Evolutionary conservation across 2,113 vertebrate species (phyloP), one percentile per base, ranked within the genome.

Genomic region (Grus americana): DNA sequence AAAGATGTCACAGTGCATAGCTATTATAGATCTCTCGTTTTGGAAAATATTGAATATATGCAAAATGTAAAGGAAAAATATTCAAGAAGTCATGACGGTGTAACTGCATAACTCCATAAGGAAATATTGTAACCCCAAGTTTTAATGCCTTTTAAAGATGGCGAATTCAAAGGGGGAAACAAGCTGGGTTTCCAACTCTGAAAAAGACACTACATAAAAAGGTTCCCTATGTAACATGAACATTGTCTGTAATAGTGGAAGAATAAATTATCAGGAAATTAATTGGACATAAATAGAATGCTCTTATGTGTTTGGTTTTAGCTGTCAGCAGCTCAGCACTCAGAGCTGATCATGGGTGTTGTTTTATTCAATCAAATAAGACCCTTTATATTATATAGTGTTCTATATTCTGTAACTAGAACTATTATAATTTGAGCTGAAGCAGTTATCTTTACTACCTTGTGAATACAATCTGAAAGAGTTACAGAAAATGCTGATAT

Each of bases 231-330:
- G 0, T 80, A 93, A 89, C 38, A 66, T 12, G 30, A 88, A 65
- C 13, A 4, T 74, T 49, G 55, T 29, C 78, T 78, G 38, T 62
- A 65, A 50, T 34, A 92, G 74, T 24, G 75, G 85, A 65, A 95
- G 86, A 97, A 94, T 92, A 97, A 96, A 95, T 96, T 95, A 96
- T 95, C 86, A 88, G 88, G 75, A 96, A 94, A 97, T 97, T 96
- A 96, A 96, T 93, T 92, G 93, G 91, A 90, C 84, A 78, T 93
- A 96, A 95, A 95, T 86, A 95, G 95, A 97, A 97, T 61, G 62
- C 44, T 84, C 59, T 50, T 74, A 38, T 8, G 47, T 96, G 92
- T 90, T 96, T 94, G 94, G 87, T 75, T 96, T 97, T 85, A 76
- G 87, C 92, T 93, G 81, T 90, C 90, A 93, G 94, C 82, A 91